Conservation (phyloP, 2,888 invertebrate species). For the Rhyacophila evoluta region DNA sequence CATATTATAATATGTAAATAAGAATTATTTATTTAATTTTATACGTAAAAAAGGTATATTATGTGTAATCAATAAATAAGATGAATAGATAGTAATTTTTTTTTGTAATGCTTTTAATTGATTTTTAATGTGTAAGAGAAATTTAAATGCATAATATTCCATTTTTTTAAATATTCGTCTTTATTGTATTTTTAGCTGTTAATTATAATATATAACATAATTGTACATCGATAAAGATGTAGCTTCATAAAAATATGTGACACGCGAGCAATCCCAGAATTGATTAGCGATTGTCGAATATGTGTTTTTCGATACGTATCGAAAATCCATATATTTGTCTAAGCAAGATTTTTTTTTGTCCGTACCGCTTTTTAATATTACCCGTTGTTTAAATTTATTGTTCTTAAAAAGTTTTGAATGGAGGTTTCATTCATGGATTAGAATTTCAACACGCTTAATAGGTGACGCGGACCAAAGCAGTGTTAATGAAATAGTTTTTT, state of each 20-base stretch:
- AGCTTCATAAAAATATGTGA: not conserved
- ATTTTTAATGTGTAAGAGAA: too few relatives aligned
- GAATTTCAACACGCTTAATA: not conserved
- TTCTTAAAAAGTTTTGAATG: not conserved
- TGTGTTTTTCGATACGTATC: constrained; percentile 25
- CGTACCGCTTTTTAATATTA: not conserved
- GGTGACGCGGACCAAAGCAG: too few relatives aligned
- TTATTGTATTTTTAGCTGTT: too few relatives aligned
- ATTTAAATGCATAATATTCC: too few relatives aligned
- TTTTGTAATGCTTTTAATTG: too few relatives aligned
- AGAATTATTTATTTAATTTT: too few relatives aligned
- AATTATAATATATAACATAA: not conserved
- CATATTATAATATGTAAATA: too few relatives aligned
- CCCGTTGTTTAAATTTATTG: not conserved
- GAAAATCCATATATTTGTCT: constrained; percentile 26
- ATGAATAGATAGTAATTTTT: too few relatives aligned
- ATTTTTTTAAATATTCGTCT: too few relatives aligned
- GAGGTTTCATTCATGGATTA: not conserved
- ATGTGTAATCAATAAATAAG: too few relatives aligned
- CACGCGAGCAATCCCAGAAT: not conserved
- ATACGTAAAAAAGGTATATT: too few relatives aligned
- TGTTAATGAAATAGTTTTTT: too few relatives aligned
- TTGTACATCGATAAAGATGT: not conserved
- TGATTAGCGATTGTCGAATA: not conserved
- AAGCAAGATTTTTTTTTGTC: constrained; percentile 13